Conservation (phyloP, 1,140 invertebrate genomes). For the Calephelis virginiensis region DNA sequence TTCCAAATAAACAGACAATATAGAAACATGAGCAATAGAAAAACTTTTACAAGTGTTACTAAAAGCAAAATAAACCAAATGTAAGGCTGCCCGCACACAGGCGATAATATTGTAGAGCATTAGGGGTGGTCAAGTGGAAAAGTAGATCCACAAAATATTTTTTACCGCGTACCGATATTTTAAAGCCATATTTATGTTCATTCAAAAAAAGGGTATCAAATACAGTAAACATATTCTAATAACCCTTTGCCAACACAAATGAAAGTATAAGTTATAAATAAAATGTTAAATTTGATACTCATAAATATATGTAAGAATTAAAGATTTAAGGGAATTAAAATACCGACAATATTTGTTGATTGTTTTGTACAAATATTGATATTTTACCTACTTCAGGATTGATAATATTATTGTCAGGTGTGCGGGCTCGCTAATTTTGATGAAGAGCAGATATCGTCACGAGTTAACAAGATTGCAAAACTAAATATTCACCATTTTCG, state of each 20-base stretch:
- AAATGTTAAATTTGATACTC: too few relatives aligned
- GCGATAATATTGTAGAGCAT: not conserved
- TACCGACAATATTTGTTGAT: too few relatives aligned
- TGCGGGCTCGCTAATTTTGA: slow-evolving; percentile 22
- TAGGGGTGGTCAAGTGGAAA: not conserved
- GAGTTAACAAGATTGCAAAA: slow-evolving; percentile 26
- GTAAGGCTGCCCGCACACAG: not conserved
- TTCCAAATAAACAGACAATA: not conserved
- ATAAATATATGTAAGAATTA: too few relatives aligned
- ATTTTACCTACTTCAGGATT: not conserved
- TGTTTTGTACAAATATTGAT: not conserved
- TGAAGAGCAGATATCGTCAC: slow-evolving; percentile 29
- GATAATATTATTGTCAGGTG: too few relatives aligned
- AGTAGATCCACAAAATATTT: too few relatives aligned
- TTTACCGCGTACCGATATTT: too few relatives aligned
- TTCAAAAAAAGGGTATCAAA: too few relatives aligned
- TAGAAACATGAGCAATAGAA: not conserved
- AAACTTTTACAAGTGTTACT: slow-evolving; percentile 26
- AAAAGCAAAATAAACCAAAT: slow-evolving; percentile 49
- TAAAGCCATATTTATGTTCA: too few relatives aligned
- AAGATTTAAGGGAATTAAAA: too few relatives aligned
- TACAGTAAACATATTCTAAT: too few relatives aligned
- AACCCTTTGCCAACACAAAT: too few relatives aligned
- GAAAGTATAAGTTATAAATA: too few relatives aligned
- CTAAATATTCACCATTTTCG: slow-evolving; percentile 57